Evolutionary conservation across 2,888 invertebrate genomes (phyloP).

Genomic region (Neria commutata): DNA sequence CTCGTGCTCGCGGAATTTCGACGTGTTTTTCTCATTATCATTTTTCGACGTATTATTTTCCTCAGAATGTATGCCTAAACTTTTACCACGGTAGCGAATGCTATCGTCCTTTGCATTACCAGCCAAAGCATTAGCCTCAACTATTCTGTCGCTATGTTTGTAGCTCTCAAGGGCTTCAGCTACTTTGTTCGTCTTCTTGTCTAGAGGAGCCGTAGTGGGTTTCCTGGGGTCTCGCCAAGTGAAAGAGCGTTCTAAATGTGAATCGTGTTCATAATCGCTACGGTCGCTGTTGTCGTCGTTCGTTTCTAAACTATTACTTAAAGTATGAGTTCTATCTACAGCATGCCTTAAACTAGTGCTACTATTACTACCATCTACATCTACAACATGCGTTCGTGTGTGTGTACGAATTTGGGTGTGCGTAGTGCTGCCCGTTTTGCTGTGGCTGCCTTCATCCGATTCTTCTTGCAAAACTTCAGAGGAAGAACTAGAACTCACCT

Average conservation of each 20-base stretch:
- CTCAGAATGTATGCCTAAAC: conserved; percentile 31
- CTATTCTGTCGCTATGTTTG: conserved; percentile 12
- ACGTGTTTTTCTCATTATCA: background rate
- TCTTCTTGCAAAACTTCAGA: conserved; percentile 30
- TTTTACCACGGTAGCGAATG: conserved; percentile 44
- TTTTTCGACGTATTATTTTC: conserved; percentile 1
- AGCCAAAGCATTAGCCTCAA: background rate
- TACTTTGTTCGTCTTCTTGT: conserved; percentile 5
- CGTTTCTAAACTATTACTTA: conserved; percentile 29
- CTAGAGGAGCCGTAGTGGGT: conserved; percentile 24
- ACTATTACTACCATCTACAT: conserved; percentile 48
- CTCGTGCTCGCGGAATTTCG: conserved; percentile 32
- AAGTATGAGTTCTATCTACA: conserved; percentile 40
- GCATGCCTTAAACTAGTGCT: conserved; percentile 50
- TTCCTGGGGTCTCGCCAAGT: conserved; percentile 33
- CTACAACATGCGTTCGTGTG: conserved; percentile 32
- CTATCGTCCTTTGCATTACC: background rate
- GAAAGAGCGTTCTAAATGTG: conserved; percentile 11
- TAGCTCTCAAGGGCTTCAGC: conserved; percentile 15
- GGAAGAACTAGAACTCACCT: conserved; percentile 61
- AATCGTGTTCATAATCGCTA: conserved; percentile 13
- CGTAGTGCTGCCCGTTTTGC: conserved; percentile 21
- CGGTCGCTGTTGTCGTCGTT: conserved; percentile 9
- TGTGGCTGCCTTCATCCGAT: conserved; percentile 31
- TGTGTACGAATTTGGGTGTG: conserved; percentile 23